These are phyloP conservation scores for Zophobas morio DNA, from an alignment of 1,140 invertebrate species.

Conservation along the genomic window DNA sequence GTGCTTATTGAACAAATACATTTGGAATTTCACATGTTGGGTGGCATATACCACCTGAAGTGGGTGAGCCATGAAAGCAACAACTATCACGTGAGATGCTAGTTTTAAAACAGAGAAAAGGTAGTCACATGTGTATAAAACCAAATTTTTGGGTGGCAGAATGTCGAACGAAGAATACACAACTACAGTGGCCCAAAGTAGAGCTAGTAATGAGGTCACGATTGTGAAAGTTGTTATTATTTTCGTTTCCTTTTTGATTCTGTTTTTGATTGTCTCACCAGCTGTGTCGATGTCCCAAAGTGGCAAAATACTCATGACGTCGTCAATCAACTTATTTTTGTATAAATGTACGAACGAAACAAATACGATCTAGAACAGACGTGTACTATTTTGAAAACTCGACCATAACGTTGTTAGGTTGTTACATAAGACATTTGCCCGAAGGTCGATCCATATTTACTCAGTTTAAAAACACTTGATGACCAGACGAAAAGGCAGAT, in stretches of 20 bases:
- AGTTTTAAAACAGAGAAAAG: background rate
- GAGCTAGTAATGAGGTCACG: background rate
- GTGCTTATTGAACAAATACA: background rate
- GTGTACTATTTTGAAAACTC: too few species aligned
- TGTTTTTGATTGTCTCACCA: background rate
- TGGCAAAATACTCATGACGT: background rate
- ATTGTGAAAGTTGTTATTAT: background rate
- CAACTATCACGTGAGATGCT: background rate
- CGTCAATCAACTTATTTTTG: background rate
- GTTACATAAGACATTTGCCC: too few species aligned
- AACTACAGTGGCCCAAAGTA: background rate
- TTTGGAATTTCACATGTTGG: background rate
- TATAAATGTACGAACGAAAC: background rate
- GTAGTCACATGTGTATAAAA: background rate
- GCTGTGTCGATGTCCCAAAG: background rate
- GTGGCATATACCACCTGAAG: background rate
- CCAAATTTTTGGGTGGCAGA: background rate
- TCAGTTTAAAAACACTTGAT: too few species aligned
- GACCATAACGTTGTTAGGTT: too few species aligned
- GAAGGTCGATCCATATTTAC: too few species aligned
- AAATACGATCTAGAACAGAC: background rate
- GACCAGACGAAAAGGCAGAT: too few species aligned
- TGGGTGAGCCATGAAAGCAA: background rate
- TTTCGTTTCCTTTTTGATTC: background rate
- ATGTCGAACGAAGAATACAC: background rate